Conservation (phyloP, 2,888 invertebrate species). For the Iphiclides podalirius region DNA sequence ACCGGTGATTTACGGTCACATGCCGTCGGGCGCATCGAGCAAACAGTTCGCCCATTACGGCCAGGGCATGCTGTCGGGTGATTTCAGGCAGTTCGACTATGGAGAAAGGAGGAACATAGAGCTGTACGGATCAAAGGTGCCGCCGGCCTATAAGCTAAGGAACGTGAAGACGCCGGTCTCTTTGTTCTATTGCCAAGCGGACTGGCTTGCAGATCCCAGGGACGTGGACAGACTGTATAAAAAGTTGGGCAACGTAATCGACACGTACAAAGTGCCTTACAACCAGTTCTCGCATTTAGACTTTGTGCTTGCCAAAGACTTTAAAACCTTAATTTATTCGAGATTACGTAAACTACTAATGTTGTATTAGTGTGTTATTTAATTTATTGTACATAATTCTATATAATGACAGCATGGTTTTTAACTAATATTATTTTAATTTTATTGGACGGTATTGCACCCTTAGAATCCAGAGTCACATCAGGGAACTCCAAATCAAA, state of each 20-base stretch:
- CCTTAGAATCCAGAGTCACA: no score
- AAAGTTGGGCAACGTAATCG: slow-evolving; percentile 74
- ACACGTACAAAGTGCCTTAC: slow-evolving; percentile 77
- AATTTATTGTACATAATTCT: no score
- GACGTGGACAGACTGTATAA: slow-evolving; percentile 78
- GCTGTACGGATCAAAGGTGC: slow-evolving; percentile 44
- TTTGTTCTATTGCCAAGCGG: slow-evolving; percentile 71
- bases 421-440: no score
- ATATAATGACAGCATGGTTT: no score
- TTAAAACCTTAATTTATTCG: slow-evolving; percentile 43
- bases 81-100: slow-evolving; percentile 54
- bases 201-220: slow-evolving; percentile 81
- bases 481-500: no score
- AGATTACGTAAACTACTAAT: slow-evolving; percentile 37
- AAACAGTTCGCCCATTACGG: slow-evolving; percentile 77
- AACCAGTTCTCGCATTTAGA: slow-evolving; percentile 66
- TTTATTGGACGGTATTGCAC: no score
- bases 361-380: slow-evolving; percentile 30
- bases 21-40: slow-evolving; percentile 76
- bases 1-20: slow-evolving; percentile 74
- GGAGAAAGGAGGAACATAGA: slow-evolving; percentile 44
- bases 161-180: slow-evolving; percentile 51
- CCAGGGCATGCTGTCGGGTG: slow-evolving; percentile 58
- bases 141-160: slow-evolving; percentile 51
- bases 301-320: slow-evolving; percentile 55